phyloP scores from a whole-genome alignment of 2,888 invertebrate genomes.

The Dynastes grantii region DNA sequence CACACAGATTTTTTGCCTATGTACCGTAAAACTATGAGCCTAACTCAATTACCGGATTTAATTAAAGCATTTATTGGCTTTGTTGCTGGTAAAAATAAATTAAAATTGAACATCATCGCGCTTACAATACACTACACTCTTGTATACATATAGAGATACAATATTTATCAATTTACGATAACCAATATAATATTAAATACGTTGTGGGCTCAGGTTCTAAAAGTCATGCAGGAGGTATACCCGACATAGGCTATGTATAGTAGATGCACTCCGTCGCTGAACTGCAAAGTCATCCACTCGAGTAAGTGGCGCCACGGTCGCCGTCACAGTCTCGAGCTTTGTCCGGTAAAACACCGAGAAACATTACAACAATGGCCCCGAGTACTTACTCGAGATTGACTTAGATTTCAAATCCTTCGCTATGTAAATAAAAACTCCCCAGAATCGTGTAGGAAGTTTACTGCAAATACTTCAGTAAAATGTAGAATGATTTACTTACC shows the following conservation, averaged over 20 bases:
- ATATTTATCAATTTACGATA: constrained; percentile 51
- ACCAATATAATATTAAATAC: constrained; percentile 50
- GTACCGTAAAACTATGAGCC: constrained; percentile 23
- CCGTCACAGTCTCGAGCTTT: constrained; percentile 50
- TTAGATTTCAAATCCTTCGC: constrained; percentile 44
- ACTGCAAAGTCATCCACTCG: constrained; percentile 57
- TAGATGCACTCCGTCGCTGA: constrained; percentile 49
- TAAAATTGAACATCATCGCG: constrained; percentile 46
- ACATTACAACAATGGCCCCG: constrained; percentile 53
- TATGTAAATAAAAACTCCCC: constrained; percentile 34
- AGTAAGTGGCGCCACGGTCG: constrained; percentile 56
- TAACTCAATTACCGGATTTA: constrained; percentile 45
- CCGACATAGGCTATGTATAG: neutral
- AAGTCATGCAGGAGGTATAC: constrained; percentile 49
- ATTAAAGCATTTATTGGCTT: constrained; percentile 47
- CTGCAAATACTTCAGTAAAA: constrained; percentile 33
- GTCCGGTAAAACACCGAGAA: constrained; percentile 56
- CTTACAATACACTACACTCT: constrained; percentile 1
- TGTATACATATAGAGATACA: constrained; percentile 20
- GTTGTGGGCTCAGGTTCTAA: constrained; percentile 39
- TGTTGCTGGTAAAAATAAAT: constrained; percentile 44
- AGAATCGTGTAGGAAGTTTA: constrained; percentile 21
- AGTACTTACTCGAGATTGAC: constrained; percentile 47
- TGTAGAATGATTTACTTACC: constrained; percentile 19
- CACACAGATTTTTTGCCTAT: constrained; percentile 9